Percentiles rank a stretch among this genome's conserved stretches.
These are phyloP conservation scores for Proisotoma minuta DNA, from an alignment of 2,888 invertebrate genomes.

Conservation along the genomic window DNA sequence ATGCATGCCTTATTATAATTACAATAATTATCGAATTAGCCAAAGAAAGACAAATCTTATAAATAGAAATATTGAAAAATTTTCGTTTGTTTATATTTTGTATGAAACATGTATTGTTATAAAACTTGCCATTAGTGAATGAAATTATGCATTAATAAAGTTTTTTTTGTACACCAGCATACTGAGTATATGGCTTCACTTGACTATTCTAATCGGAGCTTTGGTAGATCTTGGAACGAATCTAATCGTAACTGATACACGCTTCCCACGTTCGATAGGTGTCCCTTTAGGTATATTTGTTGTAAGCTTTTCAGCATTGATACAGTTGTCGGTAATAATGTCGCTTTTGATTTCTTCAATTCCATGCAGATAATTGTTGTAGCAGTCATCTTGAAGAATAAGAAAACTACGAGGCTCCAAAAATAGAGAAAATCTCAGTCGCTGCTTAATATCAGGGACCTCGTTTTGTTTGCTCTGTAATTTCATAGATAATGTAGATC, in stretches of 20 bases:
- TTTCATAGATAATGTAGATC: neutral
- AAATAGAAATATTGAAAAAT: too few relatives aligned
- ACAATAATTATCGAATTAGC: too few relatives aligned
- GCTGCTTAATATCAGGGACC: slow-evolving; percentile 13
- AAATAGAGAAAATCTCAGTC: slow-evolving; percentile 64
- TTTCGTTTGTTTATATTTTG: too few relatives aligned
- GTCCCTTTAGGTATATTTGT: slow-evolving; percentile 57
- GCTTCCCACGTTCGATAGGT: slow-evolving; percentile 60
- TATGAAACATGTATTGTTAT: too few relatives aligned
- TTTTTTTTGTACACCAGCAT: too few relatives aligned
- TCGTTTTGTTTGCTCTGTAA: neutral
- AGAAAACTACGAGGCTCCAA: slow-evolving; percentile 84
- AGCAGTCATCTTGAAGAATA: slow-evolving; percentile 75
- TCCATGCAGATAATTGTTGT: slow-evolving; percentile 76
- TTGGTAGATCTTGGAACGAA: slow-evolving; percentile 84
- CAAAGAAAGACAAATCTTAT: too few relatives aligned
- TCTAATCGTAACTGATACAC: slow-evolving; percentile 86
- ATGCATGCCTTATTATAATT: too few relatives aligned
- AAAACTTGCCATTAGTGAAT: too few relatives aligned
- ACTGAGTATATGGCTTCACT: too few relatives aligned
- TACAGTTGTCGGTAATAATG: slow-evolving; percentile 49
- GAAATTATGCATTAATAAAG: too few relatives aligned
- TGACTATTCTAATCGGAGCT: slow-evolving; percentile 32
- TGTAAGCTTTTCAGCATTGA: slow-evolving; percentile 61
- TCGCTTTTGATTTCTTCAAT: slow-evolving; percentile 71